Evolutionary conservation across 2,888 invertebrate species (phyloP).

Genomic region (Apodemia duryi): DNA sequence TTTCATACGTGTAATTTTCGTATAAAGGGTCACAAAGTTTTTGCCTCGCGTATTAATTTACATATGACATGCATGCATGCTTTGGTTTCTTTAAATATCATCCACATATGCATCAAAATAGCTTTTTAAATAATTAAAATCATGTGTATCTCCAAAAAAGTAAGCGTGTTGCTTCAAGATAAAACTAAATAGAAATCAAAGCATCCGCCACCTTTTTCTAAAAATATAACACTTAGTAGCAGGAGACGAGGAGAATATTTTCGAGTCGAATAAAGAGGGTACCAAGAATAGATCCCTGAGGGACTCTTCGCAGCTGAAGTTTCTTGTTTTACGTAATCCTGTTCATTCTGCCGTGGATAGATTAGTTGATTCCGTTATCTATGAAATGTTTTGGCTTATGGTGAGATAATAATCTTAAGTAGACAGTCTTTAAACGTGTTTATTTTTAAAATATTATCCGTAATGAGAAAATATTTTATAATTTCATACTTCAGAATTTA

Average conservation of each 20-base stretch:
- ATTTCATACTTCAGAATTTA: no score
- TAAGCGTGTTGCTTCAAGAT: conserved; percentile 28
- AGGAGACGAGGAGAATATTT: conserved; percentile 33
- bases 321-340: conserved; percentile 51
- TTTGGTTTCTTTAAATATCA: not conserved
- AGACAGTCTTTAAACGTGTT: not conserved
- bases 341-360: conserved; percentile 32
- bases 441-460: not conserved
- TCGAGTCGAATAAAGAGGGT: conserved; percentile 46
- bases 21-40: no score
- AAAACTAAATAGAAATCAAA: conserved; percentile 57
- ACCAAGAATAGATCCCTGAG: conserved; percentile 74
- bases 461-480: not conserved
- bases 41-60: not conserved
- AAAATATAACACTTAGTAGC: conserved; percentile 57
- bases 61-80: not conserved
- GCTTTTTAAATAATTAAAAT: conserved; percentile 16
- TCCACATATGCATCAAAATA: conserved; percentile 4
- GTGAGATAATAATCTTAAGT: not conserved
- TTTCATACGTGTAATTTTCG: no score
- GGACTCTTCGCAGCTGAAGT: conserved; percentile 62
- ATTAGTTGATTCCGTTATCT: conserved; percentile 22
- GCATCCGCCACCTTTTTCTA: conserved; percentile 61
- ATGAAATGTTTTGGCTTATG: conserved; percentile 7
- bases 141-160: conserved; percentile 17